Conservation (phyloP, 2,113 vertebrate genomes). For the Eulemur rufifrons region DNA sequence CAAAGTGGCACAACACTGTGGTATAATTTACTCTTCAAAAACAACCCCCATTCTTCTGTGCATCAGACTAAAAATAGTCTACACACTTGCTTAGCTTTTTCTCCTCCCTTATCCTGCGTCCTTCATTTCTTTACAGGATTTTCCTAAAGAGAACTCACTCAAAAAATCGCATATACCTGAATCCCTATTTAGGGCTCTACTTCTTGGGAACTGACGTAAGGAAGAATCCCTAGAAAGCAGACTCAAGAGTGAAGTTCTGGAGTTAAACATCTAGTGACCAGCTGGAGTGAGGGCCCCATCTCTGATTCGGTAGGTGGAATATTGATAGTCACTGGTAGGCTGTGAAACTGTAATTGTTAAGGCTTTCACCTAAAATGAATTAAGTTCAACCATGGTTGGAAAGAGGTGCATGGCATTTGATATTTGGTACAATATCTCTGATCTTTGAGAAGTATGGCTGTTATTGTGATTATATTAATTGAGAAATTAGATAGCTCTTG, state of each 20-base stretch:
- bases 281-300: neutral
- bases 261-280: neutral
- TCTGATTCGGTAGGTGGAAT: neutral
- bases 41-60: neutral
- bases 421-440: neutral
- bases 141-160: neutral
- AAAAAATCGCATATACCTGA: neutral
- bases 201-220: neutral
- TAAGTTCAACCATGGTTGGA: neutral
- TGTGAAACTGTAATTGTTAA: neutral
- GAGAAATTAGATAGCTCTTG: neutral
- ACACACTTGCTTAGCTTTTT: neutral
- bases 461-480: neutral
- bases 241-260: neutral
- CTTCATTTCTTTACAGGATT: neutral
- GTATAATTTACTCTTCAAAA: neutral
- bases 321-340: neutral
- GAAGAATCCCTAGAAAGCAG: neutral
- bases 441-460: neutral
- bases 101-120: neutral
- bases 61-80: neutral
- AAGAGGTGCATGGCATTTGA: neutral
- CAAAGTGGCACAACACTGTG: neutral
- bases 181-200: neutral
- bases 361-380: neutral